Base-by-base conservation (phyloP, 2,113 vertebrate genomes). In the Pycnonotus jocosus region DNA sequence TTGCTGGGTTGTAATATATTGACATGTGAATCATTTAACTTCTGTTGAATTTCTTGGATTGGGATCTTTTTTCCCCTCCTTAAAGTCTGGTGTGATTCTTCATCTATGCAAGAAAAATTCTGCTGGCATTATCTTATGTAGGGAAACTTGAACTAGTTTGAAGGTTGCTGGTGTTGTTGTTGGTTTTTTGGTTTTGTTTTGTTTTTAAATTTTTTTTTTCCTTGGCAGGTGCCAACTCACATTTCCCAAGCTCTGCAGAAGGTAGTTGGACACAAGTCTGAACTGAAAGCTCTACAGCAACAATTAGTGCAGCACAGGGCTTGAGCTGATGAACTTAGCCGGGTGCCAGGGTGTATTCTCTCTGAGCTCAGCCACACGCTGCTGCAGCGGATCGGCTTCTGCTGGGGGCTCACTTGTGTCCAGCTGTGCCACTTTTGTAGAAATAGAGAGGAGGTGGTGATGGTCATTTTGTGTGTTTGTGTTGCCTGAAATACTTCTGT, bases 361-460 rank as follows among this genome's bases (percentile, higher is more conserved):
- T 77, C 42, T 37, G 83, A 62, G 45, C 54, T 79, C 3, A 4
- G 35, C 53, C 3, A 0, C 0, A 0, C 12, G 10, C 40, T 70
- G 73, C 50, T 5, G 7, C 68, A 24, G 68, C 0, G 0, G 45
- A 61, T 66, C 4, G 2, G 35, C 69, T 81, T 74, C 81, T 91
- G 38, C 92, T 38, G 48, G 23, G 78, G 42, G 15, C 22, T 62
- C 11, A 0, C 51, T 35, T n/a, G 12, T 19, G 58, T 72, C 68
- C 58, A 19, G 31, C 61, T 72, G 77, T 5, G 2, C 25, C 25
- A 17, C 54, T 92, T 86, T 11, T 53, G 25, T 25, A 45, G 76
- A 53, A 71, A 21, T 11, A 83, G 20, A 40, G 53, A 82, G 50
- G 31, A 45, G 40, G 7, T 9, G 15, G 30, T 33, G 17, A 20